A percentile compares a stretch with the other conserved stretches of the same genome.
Conservation (phyloP, 2,888 invertebrate genomes). For the Acanthoscelides obtectus region DNA sequence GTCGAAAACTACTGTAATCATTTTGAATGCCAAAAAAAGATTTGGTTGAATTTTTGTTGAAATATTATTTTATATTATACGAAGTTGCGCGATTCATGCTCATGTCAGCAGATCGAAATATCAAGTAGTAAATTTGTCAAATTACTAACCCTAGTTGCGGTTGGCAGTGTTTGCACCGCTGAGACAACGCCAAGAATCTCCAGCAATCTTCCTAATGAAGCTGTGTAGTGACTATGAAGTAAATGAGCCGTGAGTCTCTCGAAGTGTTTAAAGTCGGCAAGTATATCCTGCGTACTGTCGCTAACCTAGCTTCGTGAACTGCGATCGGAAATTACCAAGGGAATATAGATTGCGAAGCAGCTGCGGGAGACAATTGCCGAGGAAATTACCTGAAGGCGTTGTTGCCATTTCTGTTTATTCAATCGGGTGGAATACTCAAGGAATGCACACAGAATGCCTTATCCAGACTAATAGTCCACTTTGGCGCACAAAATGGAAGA, state of each 20-base stretch:
- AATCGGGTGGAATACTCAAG: background rate
- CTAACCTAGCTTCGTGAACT: background rate
- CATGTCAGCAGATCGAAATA: too few species aligned
- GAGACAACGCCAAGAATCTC: background rate
- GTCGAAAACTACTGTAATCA: too few species aligned
- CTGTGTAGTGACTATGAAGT: background rate
- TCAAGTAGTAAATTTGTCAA: too few species aligned
- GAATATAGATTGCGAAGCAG: background rate
- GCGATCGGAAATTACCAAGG: background rate
- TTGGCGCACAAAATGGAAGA: too few species aligned
- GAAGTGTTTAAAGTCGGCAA: background rate
- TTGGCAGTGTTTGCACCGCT: background rate
- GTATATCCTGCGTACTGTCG: background rate
- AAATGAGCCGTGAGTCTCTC: background rate
- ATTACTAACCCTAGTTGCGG: too few species aligned
- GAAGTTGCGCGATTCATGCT: too few species aligned
- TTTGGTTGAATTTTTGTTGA: too few species aligned
- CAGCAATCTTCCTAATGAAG: background rate
- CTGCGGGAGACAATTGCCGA: background rate
- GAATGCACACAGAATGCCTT: background rate
- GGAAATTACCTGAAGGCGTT: background rate
- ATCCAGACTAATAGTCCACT: too few species aligned
- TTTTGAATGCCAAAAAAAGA: too few species aligned
- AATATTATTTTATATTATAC: too few species aligned
- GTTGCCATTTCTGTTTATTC: background rate